Base-by-base conservation (phyloP, 2,113 vertebrate genomes). In the Hippocampus zosterae region DNA sequence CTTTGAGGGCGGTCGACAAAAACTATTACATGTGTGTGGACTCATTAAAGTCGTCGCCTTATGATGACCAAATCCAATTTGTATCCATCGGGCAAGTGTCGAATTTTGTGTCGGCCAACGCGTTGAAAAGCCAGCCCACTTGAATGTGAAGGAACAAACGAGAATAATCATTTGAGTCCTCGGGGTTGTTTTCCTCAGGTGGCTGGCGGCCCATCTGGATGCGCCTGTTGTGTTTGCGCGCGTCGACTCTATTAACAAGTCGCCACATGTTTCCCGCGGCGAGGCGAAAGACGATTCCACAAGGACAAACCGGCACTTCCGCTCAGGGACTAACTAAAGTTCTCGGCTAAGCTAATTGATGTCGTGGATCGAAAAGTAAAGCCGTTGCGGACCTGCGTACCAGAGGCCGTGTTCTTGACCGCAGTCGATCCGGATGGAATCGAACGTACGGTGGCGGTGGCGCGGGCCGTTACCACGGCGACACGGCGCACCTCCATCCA, bases 181-280 rank as follows among this genome's bases (percentile, higher is more conserved):
- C 65, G 44, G 6, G 40, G 23, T 40, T 29, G 27, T 66, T 13
- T 60, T 33, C 57, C 67, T 77, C 81, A 70, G 78, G 74, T 80
- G 76, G 57, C 48, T 72, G 70, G 52, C 66, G 70, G 77, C 68
- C 79, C 85, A 87, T 83, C 82, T 88, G 85, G 60, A 21, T 21
- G 60, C 60, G 40, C 60, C 60, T 62, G 33, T 10, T 16, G 2
- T 18, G 59, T 2, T 52, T 55, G 67, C 5, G 56, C 46, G 67
- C 8, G 0, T 27, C 65, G 53, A 75, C 76, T 71, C 70, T 79
- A 86, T 85, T 82, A 87, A 88, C 87, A 84, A 85, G 87, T 88
- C 82, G 80, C 87, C 85, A 87, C 87, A 88, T 88, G 87, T 87
- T 88, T 84, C 87, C 75, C 82, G 77, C 72, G 57, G 73, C 21